These are phyloP conservation scores for Heteromormyrus szaboi DNA, from an alignment of 2,797 vertebrate genomes.

Conservation along the genomic window DNA sequence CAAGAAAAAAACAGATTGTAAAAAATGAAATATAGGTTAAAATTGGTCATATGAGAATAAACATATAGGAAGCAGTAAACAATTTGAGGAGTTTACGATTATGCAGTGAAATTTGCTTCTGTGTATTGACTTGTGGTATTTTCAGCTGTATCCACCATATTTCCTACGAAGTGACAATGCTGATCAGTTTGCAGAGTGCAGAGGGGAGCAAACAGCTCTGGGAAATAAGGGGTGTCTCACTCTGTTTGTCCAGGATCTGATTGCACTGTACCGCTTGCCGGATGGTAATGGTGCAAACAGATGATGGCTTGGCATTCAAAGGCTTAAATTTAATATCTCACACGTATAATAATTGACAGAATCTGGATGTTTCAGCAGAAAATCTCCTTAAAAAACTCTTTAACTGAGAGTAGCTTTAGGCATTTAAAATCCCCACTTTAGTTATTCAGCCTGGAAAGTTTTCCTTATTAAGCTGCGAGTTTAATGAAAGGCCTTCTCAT, in stretches of 20 bases:
- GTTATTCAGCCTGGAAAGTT: not conserved
- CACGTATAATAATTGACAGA: not conserved
- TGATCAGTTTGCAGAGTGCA: not conserved
- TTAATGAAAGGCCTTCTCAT: slow-evolving; percentile 34
- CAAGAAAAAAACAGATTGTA: not conserved
- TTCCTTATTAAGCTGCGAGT: not conserved
- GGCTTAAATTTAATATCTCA: not conserved
- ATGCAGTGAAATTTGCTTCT: not conserved
- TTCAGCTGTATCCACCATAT: not conserved
- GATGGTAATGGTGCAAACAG: not conserved
- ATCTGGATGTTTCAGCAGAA: not conserved
- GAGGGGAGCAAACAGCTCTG: not conserved
- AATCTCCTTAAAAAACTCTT: not conserved
- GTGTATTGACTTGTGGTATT: not conserved
- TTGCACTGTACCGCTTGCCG: not conserved
- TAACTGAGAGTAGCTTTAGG: not conserved
- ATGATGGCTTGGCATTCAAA: not conserved
- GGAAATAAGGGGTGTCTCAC: not conserved
- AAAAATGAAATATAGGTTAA: not conserved
- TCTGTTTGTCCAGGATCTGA: not conserved
- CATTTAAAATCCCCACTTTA: not conserved
- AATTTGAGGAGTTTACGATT: not conserved
- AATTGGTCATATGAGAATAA: not conserved
- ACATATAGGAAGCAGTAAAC: not conserved
- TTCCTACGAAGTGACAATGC: not conserved